Base-by-base conservation (phyloP, 2,888 invertebrate species). In the Eupithecia pulchellata region DNA sequence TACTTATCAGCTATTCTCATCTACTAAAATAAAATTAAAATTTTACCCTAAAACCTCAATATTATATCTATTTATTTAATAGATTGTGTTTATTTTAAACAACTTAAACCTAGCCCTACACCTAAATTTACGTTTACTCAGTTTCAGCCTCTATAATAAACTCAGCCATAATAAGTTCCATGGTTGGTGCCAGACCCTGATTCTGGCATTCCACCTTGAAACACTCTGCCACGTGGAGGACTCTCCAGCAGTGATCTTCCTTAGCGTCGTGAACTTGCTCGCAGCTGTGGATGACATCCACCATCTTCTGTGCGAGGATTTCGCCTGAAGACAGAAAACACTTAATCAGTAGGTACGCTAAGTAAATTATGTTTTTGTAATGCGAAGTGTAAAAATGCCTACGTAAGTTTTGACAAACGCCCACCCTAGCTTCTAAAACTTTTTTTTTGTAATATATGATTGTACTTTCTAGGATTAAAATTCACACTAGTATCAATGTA, bases 171-270 rank as follows among this genome's bases (percentile, higher is more conserved):
- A 91, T 82, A 74, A 91, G 71, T 78, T 91, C 90, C 86, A 91
- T 89, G 78, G 88, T 80, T 61, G 91, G 91, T 62, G 91, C 91
- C 58, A 91, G 78, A 73, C 87, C 84, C n/a, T 71, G 74, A 39
- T 72, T 36, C 73, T 84, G 79, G 81, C 91, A 89, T 36, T 76
- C 42, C 4, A 2, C 4, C 83, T 91, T 91, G 85, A 92, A 92
- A 85, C 91, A 92, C 84, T 91, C 90, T 9, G 91, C 89, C 42
- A 88, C 77, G 79, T 83, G 88, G 74, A 92, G 86, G 79, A 92
- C 88, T 42, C 91, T 87, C 91, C 88, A 87, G 84, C 91, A 91
- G 84, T 91, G 88, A 81, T 91, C 91, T 2, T 75, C 75, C 75
- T 87, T 84, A 2, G 75, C 73, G 73, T 91, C 89, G 78, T 81